These are phyloP conservation scores for Actinemys pallida DNA, from an alignment of 2,113 vertebrate species.

Conservation along the genomic window DNA sequence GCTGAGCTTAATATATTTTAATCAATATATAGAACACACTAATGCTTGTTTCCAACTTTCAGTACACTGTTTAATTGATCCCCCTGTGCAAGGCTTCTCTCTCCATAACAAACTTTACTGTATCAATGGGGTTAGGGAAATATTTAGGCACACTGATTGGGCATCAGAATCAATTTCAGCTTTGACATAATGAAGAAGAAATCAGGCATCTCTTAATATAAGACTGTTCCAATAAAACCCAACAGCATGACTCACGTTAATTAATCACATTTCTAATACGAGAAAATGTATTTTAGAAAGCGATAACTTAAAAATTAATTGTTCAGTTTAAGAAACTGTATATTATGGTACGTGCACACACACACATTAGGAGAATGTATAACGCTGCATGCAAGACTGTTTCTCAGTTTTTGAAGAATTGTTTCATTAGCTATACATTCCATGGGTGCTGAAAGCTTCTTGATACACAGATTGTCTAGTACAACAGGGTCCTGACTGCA, in stretches of 20 bases:
- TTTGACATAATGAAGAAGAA: neutral
- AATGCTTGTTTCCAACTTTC: neutral
- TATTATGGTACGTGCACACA: too few species aligned
- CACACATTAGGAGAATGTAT: accelerated
- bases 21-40: neutral
- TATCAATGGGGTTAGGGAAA: neutral
- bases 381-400: accelerated
- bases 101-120: neutral
- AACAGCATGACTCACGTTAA: neutral
- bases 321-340: neutral
- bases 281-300: neutral
- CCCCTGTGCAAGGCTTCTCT: neutral
- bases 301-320: neutral
- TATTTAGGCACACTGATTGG: neutral
- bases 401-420: neutral
- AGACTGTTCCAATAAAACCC: neutral
- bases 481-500: neutral
- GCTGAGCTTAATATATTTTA: neutral
- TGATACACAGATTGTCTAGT: accelerated
- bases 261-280: neutral
- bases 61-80: accelerated
- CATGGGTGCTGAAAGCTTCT: accelerated
- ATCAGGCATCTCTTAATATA: neutral
- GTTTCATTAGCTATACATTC: accelerated
- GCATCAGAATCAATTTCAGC: neutral